Evolutionary conservation across 1,140 invertebrate species (phyloP), one percentile per base, ranked within the genome.

Genomic region (Lepidotrigona ventralis): DNA sequence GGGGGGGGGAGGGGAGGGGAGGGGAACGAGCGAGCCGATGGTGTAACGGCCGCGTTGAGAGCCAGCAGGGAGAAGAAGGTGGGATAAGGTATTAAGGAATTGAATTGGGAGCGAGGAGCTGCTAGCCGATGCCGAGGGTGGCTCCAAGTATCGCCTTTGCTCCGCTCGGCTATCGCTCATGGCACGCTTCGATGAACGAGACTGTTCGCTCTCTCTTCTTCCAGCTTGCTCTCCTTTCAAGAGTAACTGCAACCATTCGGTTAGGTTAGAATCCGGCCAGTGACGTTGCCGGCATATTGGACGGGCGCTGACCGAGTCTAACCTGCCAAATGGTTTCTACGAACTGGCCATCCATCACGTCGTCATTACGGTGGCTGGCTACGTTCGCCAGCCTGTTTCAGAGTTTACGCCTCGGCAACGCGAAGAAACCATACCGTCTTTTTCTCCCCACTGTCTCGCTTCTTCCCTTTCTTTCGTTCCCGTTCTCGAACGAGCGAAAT

Each of bases 331-430:
- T 81, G 77, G 81, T 54, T 85, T 86, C 84, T 81, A 86, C 85
- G 89, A 85, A 86, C 84, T 33, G 86, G 83, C 86, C 86, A 93
- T 93, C 88, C 87, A 93, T 93, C 92, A 92, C 84, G 75, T 83
- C 86, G 89, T 92, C 92, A 93, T 92, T 90, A 91, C 87, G 84
- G 81, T 84, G 54, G 76, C 66, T 79, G 81, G 86, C 85, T 84
- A 88, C 81, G 79, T 83, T 80, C 83, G 79, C 76, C 88, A 77
- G 17, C 84, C 85, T 88, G 87, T 88, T 91, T 88, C 87, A 75
- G 83, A 86, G 83, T 90, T 89, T 83, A 87, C 86, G 86, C 88
- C 84, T 71, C 88, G 76, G 63, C 87, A 85, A 46, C 84, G 84
- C 79, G 83, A 72, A 82, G 83, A 88, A 80, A 90, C 83, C 81